Evolutionary conservation across 2,888 invertebrate genomes (phyloP).

Genomic region (Cactoblastis cactorum): DNA sequence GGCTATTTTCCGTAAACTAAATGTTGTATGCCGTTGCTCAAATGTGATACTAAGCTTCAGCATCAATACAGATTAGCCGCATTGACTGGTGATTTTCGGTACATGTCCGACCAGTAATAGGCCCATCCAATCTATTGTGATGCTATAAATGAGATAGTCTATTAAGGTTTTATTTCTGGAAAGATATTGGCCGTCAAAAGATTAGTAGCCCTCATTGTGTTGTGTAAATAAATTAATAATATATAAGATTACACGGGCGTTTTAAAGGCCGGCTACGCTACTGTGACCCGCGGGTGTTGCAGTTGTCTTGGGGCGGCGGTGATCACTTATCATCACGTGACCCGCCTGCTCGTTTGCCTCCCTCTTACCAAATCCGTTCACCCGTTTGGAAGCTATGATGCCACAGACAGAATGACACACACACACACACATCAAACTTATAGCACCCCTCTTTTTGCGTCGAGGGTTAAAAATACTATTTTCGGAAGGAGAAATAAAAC

Average conservation of each 20-base stretch:
- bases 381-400: too few relatives aligned
- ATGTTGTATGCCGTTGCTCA: neutral
- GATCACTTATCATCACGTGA: too few relatives aligned
- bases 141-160: neutral
- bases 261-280: neutral
- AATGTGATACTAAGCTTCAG: constrained; percentile 1
- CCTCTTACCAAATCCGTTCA: too few relatives aligned
- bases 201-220: neutral
- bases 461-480: neutral
- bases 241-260: neutral
- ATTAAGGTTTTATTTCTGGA: neutral
- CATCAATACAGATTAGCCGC: constrained; percentile 2
- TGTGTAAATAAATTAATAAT: neutral
- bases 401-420: too few relatives aligned
- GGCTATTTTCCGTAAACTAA: neutral
- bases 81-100: constrained; percentile 9
- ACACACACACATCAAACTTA: too few relatives aligned
- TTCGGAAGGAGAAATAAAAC: constrained; percentile 38
- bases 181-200: neutral
- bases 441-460: too few relatives aligned
- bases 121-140: constrained; percentile 3
- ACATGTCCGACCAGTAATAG: constrained; percentile 2
- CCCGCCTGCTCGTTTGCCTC: too few relatives aligned
- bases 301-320: too few relatives aligned
- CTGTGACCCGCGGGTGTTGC: too few relatives aligned